Evolutionary conservation across 2,888 invertebrate genomes (phyloP).

Genomic region (Heteromurus nitidus): DNA sequence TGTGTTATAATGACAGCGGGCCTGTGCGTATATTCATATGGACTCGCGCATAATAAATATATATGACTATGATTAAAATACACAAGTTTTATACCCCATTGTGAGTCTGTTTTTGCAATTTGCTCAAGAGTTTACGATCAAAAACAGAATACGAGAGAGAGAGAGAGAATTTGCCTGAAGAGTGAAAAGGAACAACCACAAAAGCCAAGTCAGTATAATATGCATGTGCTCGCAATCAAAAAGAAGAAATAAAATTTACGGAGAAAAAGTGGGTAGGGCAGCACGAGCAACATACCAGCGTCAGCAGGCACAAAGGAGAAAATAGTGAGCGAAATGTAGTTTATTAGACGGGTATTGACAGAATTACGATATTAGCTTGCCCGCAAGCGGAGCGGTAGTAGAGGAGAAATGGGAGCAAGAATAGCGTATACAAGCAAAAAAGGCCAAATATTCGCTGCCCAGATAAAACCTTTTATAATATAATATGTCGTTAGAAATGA

Average conservation of each 20-base stretch:
- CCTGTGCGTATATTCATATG: no score
- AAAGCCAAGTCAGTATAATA: no score
- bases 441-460: background rate
- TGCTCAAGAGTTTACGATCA: background rate
- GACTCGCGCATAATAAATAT: no score
- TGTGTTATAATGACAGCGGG: no score
- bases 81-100: no score
- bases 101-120: no score
- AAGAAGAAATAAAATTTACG: background rate
- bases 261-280: slow-evolving; percentile 40
- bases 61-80: no score
- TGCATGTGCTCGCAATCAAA: background rate
- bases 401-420: background rate
- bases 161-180: background rate
- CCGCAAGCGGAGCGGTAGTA: slow-evolving; percentile 15
- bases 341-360: slow-evolving; percentile 54
- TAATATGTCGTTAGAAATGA: slow-evolving; percentile 32
- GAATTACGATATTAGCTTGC: slow-evolving; percentile 58
- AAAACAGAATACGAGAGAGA: background rate
- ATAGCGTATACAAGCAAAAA: background rate
- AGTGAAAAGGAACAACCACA: no score
- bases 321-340: slow-evolving; percentile 34
- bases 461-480: slow-evolving; percentile 14
- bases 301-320: slow-evolving; percentile 13
- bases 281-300: background rate